These are phyloP conservation scores for Conus ventricosus DNA, from an alignment of 1,140 invertebrate genomes.

Conservation along the genomic window DNA sequence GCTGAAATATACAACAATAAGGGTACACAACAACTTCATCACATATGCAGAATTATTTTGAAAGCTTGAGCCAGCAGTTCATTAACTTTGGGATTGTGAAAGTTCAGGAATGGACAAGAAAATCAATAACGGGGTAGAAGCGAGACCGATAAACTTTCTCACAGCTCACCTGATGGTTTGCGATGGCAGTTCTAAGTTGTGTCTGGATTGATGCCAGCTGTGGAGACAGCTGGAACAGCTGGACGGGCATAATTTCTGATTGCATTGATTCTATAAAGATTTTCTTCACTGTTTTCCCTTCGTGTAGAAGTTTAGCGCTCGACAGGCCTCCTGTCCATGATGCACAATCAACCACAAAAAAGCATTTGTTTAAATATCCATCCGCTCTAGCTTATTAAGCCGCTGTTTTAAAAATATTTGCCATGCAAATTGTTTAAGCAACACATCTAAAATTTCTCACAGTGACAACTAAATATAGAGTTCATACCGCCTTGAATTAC, in stretches of 20 bases:
- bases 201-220: slow-evolving; percentile 68
- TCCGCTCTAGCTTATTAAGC: slow-evolving; percentile 12
- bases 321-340: slow-evolving; percentile 11
- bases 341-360: slow-evolving; percentile 20
- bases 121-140: slow-evolving; percentile 38
- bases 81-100: slow-evolving; percentile 39
- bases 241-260: slow-evolving; percentile 4
- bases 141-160: slow-evolving; percentile 45
- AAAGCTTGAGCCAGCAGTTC: slow-evolving; percentile 19
- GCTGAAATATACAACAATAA: background rate
- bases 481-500: background rate
- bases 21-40: background rate
- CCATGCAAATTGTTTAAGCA: background rate
- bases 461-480: background rate
- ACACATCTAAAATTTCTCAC: background rate
- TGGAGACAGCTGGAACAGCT: slow-evolving; percentile 52
- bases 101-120: slow-evolving; percentile 40
- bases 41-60: background rate
- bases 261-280: slow-evolving; percentile 4
- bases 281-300: slow-evolving; percentile 25
- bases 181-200: slow-evolving; percentile 72
- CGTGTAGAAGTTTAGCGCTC: background rate
- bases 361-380: slow-evolving; percentile 6
- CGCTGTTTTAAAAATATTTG: too few relatives aligned
- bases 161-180: slow-evolving; percentile 73